A percentile compares a stretch with the other conserved stretches of the same genome.
Conservation (phyloP, 1,140 invertebrate genomes). For the Drosophila truncata region DNA sequence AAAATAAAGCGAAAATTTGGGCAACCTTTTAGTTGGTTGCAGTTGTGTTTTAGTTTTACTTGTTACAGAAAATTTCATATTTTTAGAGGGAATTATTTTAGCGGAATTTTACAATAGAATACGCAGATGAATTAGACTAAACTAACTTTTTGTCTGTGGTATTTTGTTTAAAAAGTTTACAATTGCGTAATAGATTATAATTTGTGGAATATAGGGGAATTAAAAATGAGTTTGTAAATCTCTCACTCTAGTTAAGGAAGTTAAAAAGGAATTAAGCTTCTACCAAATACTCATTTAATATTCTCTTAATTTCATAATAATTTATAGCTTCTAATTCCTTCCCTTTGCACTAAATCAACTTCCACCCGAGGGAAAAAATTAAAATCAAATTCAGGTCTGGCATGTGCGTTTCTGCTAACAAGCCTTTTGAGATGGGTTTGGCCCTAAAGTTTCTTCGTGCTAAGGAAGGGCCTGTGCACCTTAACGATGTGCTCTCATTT, state of each 20-base stretch:
- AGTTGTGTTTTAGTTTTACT: conserved; percentile 5
- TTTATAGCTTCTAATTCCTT: background rate
- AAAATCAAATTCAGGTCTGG: conserved; percentile 4
- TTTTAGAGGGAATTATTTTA: conserved; percentile 7
- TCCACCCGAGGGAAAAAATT: background rate
- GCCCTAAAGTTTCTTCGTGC: conserved; percentile 18
- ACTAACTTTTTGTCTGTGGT: background rate
- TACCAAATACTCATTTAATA: too few relatives aligned
- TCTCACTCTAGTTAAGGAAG: background rate
- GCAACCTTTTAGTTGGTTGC: too few relatives aligned
- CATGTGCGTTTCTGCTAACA: conserved; percentile 19
- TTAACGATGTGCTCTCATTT: conserved; percentile 69
- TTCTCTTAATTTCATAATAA: too few relatives aligned
- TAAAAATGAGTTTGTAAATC: background rate
- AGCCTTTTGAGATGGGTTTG: conserved; percentile 5
- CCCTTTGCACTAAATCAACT: conserved; percentile 4
- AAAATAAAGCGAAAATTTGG: too few relatives aligned
- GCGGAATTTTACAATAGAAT: background rate
- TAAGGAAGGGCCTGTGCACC: conserved; percentile 44
- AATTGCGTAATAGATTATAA: background rate
- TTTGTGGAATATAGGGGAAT: background rate
- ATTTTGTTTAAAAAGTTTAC: background rate
- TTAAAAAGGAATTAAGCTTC: background rate
- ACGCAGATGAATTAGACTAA: background rate
- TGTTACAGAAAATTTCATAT: background rate